phyloP scores from a whole-genome alignment of 1,140 invertebrate genomes.

The Capitella teleta region DNA sequence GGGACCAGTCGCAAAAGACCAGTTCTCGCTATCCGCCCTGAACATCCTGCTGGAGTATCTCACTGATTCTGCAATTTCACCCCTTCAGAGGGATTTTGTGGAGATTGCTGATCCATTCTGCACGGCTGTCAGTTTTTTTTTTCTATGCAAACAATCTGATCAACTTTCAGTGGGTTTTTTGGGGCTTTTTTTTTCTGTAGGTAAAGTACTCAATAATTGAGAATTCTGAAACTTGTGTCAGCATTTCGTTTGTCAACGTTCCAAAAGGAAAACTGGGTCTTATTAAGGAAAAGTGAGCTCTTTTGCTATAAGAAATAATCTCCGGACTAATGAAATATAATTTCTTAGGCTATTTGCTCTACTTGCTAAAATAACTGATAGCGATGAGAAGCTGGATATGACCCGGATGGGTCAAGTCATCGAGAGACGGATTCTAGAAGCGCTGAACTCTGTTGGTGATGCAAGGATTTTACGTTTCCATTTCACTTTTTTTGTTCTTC shows the following conservation, averaged over 20 bases:
- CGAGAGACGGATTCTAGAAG: constrained; percentile 57
- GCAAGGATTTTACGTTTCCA: neutral
- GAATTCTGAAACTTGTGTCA: constrained; percentile 58
- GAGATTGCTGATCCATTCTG: constrained; percentile 71
- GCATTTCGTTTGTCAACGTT: constrained; percentile 66
- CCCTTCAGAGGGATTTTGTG: constrained; percentile 71
- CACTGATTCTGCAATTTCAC: constrained; percentile 69
- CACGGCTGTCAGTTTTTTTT: constrained; percentile 51
- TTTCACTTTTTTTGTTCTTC: constrained; percentile 2
- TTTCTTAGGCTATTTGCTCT: constrained; percentile 44
- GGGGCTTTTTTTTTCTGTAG: constrained; percentile 32
- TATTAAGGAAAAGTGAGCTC: constrained; percentile 50
- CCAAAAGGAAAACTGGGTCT: constrained; percentile 54
- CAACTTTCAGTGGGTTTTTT: constrained; percentile 5
- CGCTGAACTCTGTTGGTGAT: constrained; percentile 21
- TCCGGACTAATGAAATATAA: too few relatives aligned
- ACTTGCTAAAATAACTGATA: constrained; percentile 46
- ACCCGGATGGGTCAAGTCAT: constrained; percentile 60
- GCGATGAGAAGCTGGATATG: constrained; percentile 58
- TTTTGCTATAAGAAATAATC: constrained; percentile 17
- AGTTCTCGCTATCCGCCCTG: constrained; percentile 54
- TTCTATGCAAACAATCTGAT: constrained; percentile 6
- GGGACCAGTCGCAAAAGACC: constrained; percentile 52
- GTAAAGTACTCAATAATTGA: constrained; percentile 57
- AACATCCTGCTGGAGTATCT: constrained; percentile 71